Conservation (phyloP, 2,888 invertebrate genomes). For the Pecten maximus region DNA sequence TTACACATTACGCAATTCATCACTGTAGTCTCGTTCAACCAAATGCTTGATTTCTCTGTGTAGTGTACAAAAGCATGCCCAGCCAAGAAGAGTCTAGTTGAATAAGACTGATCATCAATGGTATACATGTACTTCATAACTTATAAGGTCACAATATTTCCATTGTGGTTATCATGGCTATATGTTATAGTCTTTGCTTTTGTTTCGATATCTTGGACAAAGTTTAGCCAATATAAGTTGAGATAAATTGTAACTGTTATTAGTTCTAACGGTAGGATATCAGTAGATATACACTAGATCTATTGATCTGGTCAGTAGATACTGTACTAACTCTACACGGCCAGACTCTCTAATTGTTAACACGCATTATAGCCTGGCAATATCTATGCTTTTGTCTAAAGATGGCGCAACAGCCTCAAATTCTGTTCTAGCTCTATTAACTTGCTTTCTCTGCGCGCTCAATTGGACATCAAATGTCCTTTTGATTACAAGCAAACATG, state of each 20-base stretch:
- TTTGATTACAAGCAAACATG: not conserved
- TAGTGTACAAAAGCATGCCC: too few relatives aligned
- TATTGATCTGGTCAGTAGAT: not conserved
- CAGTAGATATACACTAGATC: not conserved
- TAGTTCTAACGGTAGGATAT: not conserved
- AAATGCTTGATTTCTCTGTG: too few relatives aligned
- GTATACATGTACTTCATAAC: too few relatives aligned
- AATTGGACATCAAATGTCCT: slow-evolving; percentile 20
- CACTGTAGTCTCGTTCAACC: too few relatives aligned
- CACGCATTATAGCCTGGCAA: not conserved
- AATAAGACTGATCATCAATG: too few relatives aligned
- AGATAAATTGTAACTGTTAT: not conserved
- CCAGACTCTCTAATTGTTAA: not conserved
- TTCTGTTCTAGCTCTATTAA: not conserved
- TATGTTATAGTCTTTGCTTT: not conserved
- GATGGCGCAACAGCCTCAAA: not conserved
- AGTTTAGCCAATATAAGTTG: not conserved
- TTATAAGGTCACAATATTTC: too few relatives aligned
- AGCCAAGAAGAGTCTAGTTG: too few relatives aligned
- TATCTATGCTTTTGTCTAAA: not conserved
- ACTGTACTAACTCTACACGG: not conserved
- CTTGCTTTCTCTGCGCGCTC: not conserved
- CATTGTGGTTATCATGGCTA: too few relatives aligned
- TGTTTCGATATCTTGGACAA: not conserved
- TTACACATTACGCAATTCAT: too few relatives aligned